A percentile compares a stretch with the other conserved stretches of the same genome.
Evolutionary conservation across 1,140 invertebrate species (phyloP).

Genomic region (Drosophila pseudoananassae): DNA sequence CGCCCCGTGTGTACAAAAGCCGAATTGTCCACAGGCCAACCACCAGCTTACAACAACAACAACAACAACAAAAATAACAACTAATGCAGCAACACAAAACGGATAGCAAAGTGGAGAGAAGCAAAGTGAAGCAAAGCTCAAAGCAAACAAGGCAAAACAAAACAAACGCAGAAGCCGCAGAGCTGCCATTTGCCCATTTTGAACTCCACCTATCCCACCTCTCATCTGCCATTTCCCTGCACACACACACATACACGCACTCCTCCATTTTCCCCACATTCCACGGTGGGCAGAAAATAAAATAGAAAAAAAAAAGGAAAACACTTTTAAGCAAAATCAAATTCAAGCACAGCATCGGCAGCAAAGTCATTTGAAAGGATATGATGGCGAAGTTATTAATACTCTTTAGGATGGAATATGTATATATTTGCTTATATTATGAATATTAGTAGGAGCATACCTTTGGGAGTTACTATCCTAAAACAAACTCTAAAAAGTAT

Average conservation of each 20-base stretch:
- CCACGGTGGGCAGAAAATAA: conserved; percentile 13
- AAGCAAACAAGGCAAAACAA: conserved; percentile 58
- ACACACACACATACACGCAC: not conserved
- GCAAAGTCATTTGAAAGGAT: conserved; percentile 8
- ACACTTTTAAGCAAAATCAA: conserved; percentile 76
- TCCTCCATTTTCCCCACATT: conserved; percentile 7
- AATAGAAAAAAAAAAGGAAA: conserved; percentile 31
- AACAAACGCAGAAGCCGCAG: conserved; percentile 51
- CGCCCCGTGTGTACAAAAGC: conserved; percentile 47
- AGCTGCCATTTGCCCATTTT: conserved; percentile 61
- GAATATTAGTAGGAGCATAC: no score
- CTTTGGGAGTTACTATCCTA: no score
- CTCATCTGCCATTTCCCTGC: not conserved
- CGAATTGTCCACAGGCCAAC: conserved; percentile 54
- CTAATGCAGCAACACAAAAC: conserved; percentile 4
- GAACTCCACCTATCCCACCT: conserved; percentile 20
- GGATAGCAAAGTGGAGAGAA: conserved; percentile 15
- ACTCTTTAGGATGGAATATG: not conserved
- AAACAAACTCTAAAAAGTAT: no score
- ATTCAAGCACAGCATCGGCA: conserved; percentile 53
- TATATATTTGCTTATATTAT: not conserved
- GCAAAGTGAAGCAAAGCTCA: conserved; percentile 51
- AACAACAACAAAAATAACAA: conserved; percentile 25
- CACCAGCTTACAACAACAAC: conserved; percentile 46
- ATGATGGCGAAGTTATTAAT: not conserved